Evolutionary conservation across 1,140 invertebrate species (phyloP).

Genomic region (Psilanteris sp.): DNA sequence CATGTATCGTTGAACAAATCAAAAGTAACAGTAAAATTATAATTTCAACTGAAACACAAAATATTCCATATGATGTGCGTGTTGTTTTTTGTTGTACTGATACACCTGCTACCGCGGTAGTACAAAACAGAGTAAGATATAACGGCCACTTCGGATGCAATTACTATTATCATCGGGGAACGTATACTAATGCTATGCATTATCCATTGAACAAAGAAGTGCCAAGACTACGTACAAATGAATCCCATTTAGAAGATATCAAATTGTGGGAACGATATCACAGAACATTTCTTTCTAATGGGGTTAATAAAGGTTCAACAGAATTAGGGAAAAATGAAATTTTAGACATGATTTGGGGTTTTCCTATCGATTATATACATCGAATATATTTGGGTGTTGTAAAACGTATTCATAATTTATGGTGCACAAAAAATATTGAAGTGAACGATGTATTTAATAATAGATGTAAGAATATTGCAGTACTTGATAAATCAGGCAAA

Average conservation of each 20-base stretch:
- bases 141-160: constrained; percentile 26
- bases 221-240: constrained; percentile 15
- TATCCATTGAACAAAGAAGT: constrained; percentile 22
- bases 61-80: constrained; percentile 4
- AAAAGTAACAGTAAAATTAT: no score
- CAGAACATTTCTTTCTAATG: no score
- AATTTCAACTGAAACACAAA: no score
- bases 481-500: no score
- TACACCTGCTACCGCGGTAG: constrained; percentile 14
- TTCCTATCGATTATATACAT: constrained; percentile 44
- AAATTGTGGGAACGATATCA: neutral
- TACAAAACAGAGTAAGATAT: constrained; percentile 20
- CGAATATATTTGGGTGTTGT: constrained; percentile 16
- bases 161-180: constrained; percentile 31
- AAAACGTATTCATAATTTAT: constrained; percentile 5
- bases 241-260: constrained; percentile 23
- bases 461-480: no score
- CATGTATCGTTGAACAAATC: constrained; percentile 25
- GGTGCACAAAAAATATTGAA: neutral
- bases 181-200: neutral
- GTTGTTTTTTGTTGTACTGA: constrained; percentile 28
- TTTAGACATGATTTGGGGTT: constrained; percentile 43
- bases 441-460: no score
- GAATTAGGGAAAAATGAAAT: no score
- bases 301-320: no score